Evolutionary conservation across 2,888 invertebrate genomes (phyloP), one percentile per base, ranked within the genome.

Genomic region (Chymomyza fuscimana): DNA sequence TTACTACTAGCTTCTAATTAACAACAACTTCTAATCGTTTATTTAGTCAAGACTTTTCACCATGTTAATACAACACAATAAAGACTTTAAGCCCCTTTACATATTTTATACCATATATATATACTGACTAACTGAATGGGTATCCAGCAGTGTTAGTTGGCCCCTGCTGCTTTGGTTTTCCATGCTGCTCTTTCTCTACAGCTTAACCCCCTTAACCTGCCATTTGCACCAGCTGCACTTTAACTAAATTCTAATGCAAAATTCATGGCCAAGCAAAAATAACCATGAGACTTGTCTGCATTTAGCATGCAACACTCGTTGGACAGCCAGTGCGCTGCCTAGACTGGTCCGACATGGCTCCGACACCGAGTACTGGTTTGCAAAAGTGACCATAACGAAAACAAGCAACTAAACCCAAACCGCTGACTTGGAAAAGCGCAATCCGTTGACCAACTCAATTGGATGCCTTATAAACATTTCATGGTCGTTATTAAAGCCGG

Each of bases 231-330:
- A 88, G 88, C 85, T 85, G 85, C 88, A 88, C 76, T 85, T 85
- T 88, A 88, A 82, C 88, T 82, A 85, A 85, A 87, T 79, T 88
- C 87, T 87, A 80, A 87, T 85, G 78, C 78, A 85, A 85, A 84
- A 85, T 88, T 85, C 85, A 85, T 88, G 85, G 75, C 68, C 78
- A 73, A 69, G 70, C 74, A 74, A 54, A 82, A 80, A 82, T 73
- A 77, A 69, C 74, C 74, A 70, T 65, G 64, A 69, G 69, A 74
- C 74, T 76, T 73, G 76, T 80, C 77, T 84, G 78, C 85, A 84
- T 83, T 83, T 75, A 70, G 65, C 64, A 79, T 88, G 88, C 88
- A 81, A 36, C 72, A 65, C 25, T 25, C 58, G 15, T 25, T 58
- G 15, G 36, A 32, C 52, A 59, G 19, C 50, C 62, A 67, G 62